Evolutionary conservation across 2,888 invertebrate species (phyloP), one percentile per base, ranked within the genome.

Genomic region (Psylliodes chrysocephalus): DNA sequence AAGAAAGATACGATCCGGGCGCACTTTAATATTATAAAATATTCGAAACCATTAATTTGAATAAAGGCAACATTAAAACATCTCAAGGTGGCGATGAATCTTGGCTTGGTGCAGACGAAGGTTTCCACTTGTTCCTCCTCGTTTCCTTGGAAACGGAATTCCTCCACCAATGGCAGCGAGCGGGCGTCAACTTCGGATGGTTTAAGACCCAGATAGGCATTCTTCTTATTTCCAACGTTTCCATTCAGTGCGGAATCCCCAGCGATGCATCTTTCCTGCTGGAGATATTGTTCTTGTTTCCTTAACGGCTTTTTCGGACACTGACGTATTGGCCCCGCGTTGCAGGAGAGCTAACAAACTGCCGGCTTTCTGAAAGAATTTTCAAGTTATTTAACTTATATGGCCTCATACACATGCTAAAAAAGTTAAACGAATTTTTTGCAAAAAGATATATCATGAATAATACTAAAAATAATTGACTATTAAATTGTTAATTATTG

Each of bases 31-130:
- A 80, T 79, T 75, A 76, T 77, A 78, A 79, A 80, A 81, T 79
- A 81, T 79, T 79, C 77, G 77, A 75, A 75, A 71, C 75, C 81
- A 78, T 82, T 82, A 82, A 82, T 82, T 82, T 82, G 81, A 82
- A 82, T 82, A 82, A 82, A 82, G 79, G 80, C 80, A 81, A 82
- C 82, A 82, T 82, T 82, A 82, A 81, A 81, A 81, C 81, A 81
- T 82, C 82, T 82, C 82, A 81, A 82, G 82, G 82, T 82, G 82
- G 80, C 79, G 75, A 81, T 82, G 82, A 82, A 82, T 82, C 82
- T 82, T 75, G 74, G 75, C 75, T 64, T 65, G 65, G 64, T 67
- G 68, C 67, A 68, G 60, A 77, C 78, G 77, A 76, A 73, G 78
- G 72, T 74, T 75, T 73, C 78, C 72, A 77, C 77, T 75, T 77